Evolutionary conservation across 1,140 invertebrate genomes (phyloP).

Genomic region (Musca domestica): DNA sequence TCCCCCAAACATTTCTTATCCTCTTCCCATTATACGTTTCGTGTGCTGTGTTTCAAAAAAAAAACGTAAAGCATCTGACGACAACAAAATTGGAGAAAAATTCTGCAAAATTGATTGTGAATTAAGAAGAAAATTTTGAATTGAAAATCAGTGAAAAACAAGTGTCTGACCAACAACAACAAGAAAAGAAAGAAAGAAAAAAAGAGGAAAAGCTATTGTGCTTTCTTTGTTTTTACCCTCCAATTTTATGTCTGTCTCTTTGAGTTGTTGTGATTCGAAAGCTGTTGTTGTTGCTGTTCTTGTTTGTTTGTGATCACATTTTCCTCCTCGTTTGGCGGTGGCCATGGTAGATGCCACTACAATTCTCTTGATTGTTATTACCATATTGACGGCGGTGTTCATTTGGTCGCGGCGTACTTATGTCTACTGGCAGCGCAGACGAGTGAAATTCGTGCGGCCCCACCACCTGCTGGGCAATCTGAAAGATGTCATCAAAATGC

Average conservation of each 20-base stretch:
- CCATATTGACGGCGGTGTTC: slow-evolving; percentile 45
- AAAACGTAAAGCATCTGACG: too few species aligned
- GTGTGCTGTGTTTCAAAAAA: neutral
- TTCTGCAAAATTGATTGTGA: too few species aligned
- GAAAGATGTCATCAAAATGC: slow-evolving; percentile 41
- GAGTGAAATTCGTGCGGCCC: slow-evolving; percentile 49
- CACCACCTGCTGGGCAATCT: slow-evolving; percentile 45
- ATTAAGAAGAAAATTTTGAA: too few species aligned
- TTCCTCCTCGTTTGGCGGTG: neutral
- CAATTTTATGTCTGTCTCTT: neutral
- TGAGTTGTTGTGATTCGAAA: neutral
- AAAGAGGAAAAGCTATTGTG: neutral
- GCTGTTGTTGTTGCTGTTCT: slow-evolving; percentile 4
- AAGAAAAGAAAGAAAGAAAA: neutral
- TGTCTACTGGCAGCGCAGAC: slow-evolving; percentile 49
- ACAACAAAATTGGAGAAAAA: too few species aligned
- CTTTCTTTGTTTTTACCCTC: neutral
- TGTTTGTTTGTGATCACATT: neutral
- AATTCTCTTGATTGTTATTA: slow-evolving; percentile 43
- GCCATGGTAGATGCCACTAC: slow-evolving; percentile 27
- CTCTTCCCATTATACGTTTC: neutral
- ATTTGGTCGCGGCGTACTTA: slow-evolving; percentile 51
- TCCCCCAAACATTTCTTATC: too few species aligned
- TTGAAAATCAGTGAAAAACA: neutral
- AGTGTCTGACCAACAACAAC: too few species aligned